phyloP scores from a whole-genome alignment of 2,888 invertebrate species.

The Villa cingulata region DNA sequence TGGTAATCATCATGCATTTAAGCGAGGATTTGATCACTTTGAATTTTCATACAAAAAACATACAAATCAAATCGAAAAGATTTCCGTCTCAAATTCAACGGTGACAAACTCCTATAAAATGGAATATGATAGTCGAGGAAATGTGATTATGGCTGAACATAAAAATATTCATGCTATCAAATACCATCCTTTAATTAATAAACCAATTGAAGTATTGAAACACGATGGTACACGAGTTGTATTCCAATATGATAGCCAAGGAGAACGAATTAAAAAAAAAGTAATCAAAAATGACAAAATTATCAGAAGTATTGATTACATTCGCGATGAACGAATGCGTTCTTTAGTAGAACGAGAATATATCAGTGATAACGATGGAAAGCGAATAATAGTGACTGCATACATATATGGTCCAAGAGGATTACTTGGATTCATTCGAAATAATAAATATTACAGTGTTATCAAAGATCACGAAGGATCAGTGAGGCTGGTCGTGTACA shows the following conservation, averaged over 20 bases:
- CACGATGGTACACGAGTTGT: neutral
- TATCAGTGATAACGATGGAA: no score
- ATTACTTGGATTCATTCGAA: constrained; percentile 6
- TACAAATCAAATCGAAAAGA: neutral
- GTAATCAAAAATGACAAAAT: neutral
- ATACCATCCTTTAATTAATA: constrained; percentile 14
- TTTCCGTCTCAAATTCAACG: neutral
- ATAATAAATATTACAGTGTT: constrained; percentile 12
- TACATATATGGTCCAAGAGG: constrained; percentile 8
- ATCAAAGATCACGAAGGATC: constrained; percentile 18
- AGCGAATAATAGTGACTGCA: neutral
- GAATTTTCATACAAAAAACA: constrained; percentile 9
- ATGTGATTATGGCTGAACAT: constrained; percentile 15
- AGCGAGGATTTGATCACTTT: constrained; percentile 6
- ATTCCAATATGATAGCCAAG: constrained; percentile 8
- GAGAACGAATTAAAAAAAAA: constrained; percentile 6
- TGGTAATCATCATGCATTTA: constrained; percentile 13
- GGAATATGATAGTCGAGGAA: constrained; percentile 14
- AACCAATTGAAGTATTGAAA: neutral
- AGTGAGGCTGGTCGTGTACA: constrained; percentile 12
- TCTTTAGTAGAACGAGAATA: constrained; percentile 8
- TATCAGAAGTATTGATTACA: constrained; percentile 7
- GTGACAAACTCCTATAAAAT: constrained; percentile 5
- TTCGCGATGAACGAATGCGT: constrained; percentile 7
- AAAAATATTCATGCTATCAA: constrained; percentile 12